phyloP scores from a whole-genome alignment of 2,888 invertebrate species.

The Calliphora vomitoria region DNA sequence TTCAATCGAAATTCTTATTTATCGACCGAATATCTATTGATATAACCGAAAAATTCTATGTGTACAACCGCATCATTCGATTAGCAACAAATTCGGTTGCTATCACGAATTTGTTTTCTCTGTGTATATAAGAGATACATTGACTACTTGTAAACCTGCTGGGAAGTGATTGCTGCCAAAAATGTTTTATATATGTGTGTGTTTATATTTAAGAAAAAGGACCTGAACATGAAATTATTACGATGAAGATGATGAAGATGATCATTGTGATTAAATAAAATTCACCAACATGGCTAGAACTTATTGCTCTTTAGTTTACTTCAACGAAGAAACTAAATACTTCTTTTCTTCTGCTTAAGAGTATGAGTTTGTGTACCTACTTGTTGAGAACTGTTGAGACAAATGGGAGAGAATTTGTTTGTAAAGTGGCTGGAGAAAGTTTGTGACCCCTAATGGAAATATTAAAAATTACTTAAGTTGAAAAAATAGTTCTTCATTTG shows the following conservation, averaged over 20 bases:
- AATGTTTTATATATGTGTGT: neutral
- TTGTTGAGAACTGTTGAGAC: neutral
- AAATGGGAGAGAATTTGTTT: neutral
- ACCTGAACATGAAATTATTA: conserved; percentile 37
- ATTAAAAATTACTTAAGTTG: conserved; percentile 62
- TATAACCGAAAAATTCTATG: no score
- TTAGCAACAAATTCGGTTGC: no score
- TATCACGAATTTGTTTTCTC: no score
- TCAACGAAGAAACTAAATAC: neutral
- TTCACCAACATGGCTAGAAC: neutral
- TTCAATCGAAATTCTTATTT: no score
- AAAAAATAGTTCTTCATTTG: conserved; percentile 29
- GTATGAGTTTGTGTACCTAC: neutral
- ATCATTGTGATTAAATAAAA: neutral
- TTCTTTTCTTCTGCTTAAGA: neutral
- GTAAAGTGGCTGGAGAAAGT: neutral
- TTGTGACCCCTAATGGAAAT: conserved; percentile 52
- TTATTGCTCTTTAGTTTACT: conserved; percentile 5
- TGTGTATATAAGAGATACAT: no score
- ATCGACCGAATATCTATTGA: no score
- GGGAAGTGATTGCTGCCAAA: neutral
- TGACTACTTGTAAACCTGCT: no score
- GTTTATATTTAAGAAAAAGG: conserved; percentile 8
- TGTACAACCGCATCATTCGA: no score
- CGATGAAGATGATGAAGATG: neutral